Evolutionary conservation across 2,888 invertebrate genomes (phyloP), one percentile per base, ranked within the genome.

Genomic region (Euplagia quadripunctaria): DNA sequence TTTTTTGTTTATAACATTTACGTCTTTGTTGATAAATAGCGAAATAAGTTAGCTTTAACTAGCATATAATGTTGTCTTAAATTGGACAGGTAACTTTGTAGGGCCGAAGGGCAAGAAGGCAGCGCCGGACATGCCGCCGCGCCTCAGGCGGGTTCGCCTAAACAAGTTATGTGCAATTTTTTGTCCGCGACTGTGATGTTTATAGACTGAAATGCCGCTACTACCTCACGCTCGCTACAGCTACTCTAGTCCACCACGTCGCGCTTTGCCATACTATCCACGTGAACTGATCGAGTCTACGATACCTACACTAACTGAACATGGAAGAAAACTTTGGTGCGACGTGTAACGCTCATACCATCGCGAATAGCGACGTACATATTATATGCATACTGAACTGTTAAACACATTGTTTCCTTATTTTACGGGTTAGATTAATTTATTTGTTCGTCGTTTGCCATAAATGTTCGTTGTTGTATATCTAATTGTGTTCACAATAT

Each of bases 101-200:
- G 89, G 89, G 90, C 89, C 88, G 89, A 88, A 87, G 89, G 90
- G 89, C 87, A 87, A 87, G 85, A 83, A 88, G 90, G 88, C 87
- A 86, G 90, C 86, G 86, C 86, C 85, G 86, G 87, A 87, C 84
- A 82, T 83, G 87, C 86, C 85, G 86, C 85, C 83, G 86, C 83
- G 89, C 90, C 91, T 86, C 85, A 78, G 88, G 87, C 87, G 86
- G 87, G 89, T 90, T 91, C 91, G 90, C 91, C 91, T 90, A 90
- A 91, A 91, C 90, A 91, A 92, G 93, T 94, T 94, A 93, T 94
- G 95, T 96, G 95, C 95, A 96, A 95, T 95, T 94, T 92, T 92
- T 93, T 94, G 93, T 95, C 94, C 96, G 96, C 96, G 96, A 96
- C 97, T 97, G 97, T 97, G 97, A 97, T 97, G 96, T 96, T 96